Evolutionary conservation across 2,888 invertebrate species (phyloP).

Genomic region (Tanypteryx hageni): DNA sequence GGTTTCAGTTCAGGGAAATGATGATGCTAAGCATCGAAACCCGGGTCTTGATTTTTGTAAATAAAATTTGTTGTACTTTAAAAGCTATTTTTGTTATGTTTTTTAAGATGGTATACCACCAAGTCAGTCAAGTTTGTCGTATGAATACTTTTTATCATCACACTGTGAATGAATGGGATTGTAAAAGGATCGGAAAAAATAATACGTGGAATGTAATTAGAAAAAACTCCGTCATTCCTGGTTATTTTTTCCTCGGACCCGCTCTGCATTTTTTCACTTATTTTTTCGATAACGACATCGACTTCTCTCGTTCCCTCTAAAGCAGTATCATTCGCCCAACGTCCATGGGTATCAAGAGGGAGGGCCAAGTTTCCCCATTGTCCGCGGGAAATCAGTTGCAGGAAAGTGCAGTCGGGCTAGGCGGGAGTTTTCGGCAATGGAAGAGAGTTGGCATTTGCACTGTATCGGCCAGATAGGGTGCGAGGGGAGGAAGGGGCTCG

Average conservation of each 20-base stretch:
- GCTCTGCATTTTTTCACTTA: neutral
- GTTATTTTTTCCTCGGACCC: neutral
- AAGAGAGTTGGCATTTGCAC: constrained; percentile 13
- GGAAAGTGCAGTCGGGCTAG: neutral
- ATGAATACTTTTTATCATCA: too few species aligned
- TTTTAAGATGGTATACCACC: too few species aligned
- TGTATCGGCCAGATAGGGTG: neutral
- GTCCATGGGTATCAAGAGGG: neutral
- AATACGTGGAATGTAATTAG: neutral
- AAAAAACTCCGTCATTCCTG: neutral
- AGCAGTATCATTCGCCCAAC: constrained; percentile 3
- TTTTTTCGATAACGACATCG: neutral
- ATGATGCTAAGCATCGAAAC: too few species aligned
- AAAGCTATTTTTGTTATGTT: too few species aligned
- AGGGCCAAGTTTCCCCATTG: constrained; percentile 13
- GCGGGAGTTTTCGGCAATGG: neutral
- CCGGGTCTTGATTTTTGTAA: too few species aligned
- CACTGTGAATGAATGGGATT: neutral
- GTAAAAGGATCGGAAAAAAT: neutral
- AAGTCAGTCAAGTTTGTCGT: too few species aligned
- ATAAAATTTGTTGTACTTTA: too few species aligned
- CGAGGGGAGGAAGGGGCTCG: neutral
- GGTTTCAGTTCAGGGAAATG: too few species aligned
- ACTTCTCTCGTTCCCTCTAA: neutral
- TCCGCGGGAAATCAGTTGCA: constrained; percentile 3